phyloP scores from a whole-genome alignment of 2,797 vertebrate genomes.

The Acipenser ruthenus region DNA sequence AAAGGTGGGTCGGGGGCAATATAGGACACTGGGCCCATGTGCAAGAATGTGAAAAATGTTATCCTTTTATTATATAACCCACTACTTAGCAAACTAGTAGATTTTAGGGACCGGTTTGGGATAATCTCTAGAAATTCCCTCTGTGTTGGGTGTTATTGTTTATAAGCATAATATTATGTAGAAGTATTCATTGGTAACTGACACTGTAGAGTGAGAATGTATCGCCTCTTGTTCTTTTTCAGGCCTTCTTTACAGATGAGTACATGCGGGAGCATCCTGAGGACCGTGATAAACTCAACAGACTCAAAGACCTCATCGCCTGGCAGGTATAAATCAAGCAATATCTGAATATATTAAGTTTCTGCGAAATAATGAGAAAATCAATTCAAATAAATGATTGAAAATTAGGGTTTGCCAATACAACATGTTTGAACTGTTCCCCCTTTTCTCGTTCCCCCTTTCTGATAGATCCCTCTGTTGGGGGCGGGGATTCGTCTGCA shows the following conservation, averaged over 20 bases:
- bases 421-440: too few relatives aligned
- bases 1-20: slow-evolving; percentile 59
- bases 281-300: slow-evolving; percentile 81
- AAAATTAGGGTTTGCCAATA: neutral
- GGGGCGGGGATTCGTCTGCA: slow-evolving; percentile 85
- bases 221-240: neutral
- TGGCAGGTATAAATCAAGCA: slow-evolving; percentile 76
- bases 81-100: neutral
- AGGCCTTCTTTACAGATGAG: slow-evolving; percentile 97
- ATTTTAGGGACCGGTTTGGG: neutral
- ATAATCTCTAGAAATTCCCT: neutral
- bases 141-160: too few relatives aligned
- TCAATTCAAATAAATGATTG: neutral
- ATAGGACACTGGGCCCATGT: slow-evolving; percentile 5
- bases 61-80: neutral
- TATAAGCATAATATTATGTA: too few relatives aligned
- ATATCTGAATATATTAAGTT: too few relatives aligned
- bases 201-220: too few relatives aligned
- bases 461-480: slow-evolving; percentile 78
- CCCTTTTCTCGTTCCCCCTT: too few relatives aligned
- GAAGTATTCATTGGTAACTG: too few relatives aligned
- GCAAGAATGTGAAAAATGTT: neutral
- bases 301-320: slow-evolving; percentile 91
- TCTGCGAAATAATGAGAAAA: too few relatives aligned
- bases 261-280: slow-evolving; percentile 72